Evolutionary conservation across 2,888 invertebrate species (phyloP).

Genomic region (Chalcis sispes): DNA sequence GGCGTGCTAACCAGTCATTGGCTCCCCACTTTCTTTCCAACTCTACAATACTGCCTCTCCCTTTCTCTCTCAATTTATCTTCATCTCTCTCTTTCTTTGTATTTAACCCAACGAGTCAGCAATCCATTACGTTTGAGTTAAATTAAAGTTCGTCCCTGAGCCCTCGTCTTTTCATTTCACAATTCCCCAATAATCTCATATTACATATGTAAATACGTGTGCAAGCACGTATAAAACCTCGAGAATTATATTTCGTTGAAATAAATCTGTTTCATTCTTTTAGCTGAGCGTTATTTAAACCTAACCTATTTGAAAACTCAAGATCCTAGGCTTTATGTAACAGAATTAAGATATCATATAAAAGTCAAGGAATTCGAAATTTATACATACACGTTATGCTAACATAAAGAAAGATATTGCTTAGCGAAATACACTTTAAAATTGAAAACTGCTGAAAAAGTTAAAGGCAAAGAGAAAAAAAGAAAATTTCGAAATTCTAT

Average conservation of each 20-base stretch:
- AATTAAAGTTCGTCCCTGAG: conserved; percentile 43
- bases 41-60: background rate
- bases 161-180: background rate
- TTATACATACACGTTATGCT: too few species aligned
- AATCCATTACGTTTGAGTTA: conserved; percentile 49
- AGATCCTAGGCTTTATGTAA: background rate
- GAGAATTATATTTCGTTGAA: too few species aligned
- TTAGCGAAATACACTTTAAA: too few species aligned
- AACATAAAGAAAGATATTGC: too few species aligned
- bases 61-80: background rate
- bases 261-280: too few species aligned
- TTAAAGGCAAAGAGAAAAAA: too few species aligned
- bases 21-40: conserved; percentile 31
- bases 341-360: too few species aligned
- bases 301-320: conserved; percentile 7
- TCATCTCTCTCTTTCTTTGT: conserved; percentile 7
- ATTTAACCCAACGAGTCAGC: conserved; percentile 21
- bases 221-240: background rate
- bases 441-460: too few species aligned
- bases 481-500: too few species aligned
- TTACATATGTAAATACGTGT: too few species aligned
- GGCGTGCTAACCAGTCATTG: conserved; percentile 36
- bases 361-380: too few species aligned
- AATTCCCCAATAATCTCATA: conserved; percentile 36
- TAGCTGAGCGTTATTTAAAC: too few species aligned